A percentile compares a stretch with the other conserved stretches of the same genome.
phyloP scores from a whole-genome alignment of 2,888 invertebrate genomes.

The Agonopterix arenella region DNA sequence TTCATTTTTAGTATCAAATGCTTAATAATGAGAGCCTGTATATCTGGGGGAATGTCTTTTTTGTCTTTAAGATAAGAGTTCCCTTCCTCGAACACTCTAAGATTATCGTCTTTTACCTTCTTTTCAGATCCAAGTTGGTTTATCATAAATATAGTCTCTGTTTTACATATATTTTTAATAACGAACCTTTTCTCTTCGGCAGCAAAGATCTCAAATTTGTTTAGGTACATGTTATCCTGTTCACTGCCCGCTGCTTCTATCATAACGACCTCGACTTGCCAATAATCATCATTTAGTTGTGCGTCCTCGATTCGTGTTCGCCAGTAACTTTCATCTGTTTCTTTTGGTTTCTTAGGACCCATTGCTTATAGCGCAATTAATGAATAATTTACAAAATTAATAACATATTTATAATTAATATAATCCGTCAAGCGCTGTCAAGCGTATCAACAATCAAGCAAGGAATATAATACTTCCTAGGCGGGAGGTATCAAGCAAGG shows the following conservation, averaged over 20 bases:
- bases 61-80: conserved; percentile 56
- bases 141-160: conserved; percentile 67
- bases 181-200: conserved; percentile 61
- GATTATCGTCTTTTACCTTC: conserved; percentile 54
- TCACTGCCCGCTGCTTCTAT: conserved; percentile 61
- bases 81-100: conserved; percentile 62
- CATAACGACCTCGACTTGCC: conserved; percentile 54
- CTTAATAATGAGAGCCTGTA: conserved; percentile 59
- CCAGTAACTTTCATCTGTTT: conserved; percentile 40
- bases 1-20: conserved; percentile 64
- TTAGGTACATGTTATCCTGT: conserved; percentile 57
- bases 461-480: no score
- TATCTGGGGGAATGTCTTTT: conserved; percentile 55
- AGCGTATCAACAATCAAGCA: no score
- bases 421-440: no score
- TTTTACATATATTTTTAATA: conserved; percentile 63
- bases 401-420: no score
- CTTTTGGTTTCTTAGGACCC: conserved; percentile 46
- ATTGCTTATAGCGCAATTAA: conserved; percentile 19
- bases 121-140: conserved; percentile 65
- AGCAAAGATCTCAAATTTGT: conserved; percentile 56
- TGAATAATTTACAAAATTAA: background rate
- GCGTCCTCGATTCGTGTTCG: conserved; percentile 44
- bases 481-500: no score
- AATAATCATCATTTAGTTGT: conserved; percentile 42